phyloP scores from a whole-genome alignment of 2,888 invertebrate species.

The Osedax frankpressi region DNA sequence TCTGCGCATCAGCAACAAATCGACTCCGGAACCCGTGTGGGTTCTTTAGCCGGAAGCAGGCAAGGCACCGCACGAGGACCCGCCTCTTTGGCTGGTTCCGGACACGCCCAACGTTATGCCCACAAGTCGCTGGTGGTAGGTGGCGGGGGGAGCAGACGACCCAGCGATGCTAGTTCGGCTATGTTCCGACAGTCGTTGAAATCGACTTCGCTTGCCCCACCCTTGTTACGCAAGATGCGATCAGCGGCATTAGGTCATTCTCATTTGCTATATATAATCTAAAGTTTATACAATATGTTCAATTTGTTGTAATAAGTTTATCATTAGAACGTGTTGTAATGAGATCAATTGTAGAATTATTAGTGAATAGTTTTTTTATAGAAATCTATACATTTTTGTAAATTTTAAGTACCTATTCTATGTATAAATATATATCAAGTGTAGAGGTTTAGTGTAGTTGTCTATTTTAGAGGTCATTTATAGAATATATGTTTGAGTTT shows the following conservation, averaged over 20 bases:
- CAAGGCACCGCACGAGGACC: background rate
- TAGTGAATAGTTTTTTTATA: no score
- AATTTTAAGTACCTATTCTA: no score
- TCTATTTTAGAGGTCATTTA: no score
- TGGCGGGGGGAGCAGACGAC: constrained; percentile 5
- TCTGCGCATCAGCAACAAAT: background rate
- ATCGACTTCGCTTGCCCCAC: constrained; percentile 23
- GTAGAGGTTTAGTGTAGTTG: no score
- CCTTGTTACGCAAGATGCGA: constrained; percentile 24
- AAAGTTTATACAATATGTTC: no score
- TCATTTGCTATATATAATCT: background rate
- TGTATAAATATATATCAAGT: no score
- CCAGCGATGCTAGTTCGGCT: constrained; percentile 25
- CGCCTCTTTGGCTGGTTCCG: background rate
- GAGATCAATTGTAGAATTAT: no score
- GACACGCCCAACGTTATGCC: background rate
- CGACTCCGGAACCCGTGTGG: background rate
- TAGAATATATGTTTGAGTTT: no score
- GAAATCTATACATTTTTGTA: no score
- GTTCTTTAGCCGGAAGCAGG: background rate
- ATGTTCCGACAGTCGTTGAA: constrained; percentile 28
- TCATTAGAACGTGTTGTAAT: no score
- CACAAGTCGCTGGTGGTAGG: background rate
- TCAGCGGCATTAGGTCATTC: constrained; percentile 27
- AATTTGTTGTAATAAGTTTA: no score